Evolutionary conservation across 2,888 invertebrate genomes (phyloP), one percentile per base, ranked within the genome.

Genomic region (Drosophila testacea): DNA sequence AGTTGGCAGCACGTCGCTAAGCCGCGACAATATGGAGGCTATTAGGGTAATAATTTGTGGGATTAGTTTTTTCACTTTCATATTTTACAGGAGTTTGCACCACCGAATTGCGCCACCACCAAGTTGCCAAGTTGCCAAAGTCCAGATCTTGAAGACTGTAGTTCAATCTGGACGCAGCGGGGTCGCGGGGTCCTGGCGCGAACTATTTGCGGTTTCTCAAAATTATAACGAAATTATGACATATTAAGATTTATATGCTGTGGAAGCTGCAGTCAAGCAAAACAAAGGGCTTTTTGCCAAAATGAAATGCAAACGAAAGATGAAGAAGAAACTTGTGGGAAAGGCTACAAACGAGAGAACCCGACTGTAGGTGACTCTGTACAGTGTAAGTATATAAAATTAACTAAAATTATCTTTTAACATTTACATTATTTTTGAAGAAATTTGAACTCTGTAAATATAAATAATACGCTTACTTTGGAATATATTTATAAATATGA

Each of bases 141-240:
- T 28, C 16, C 28, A 22, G 13, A 22, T 22, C 22, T 27, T 42
- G 46, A 13, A 41, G 51, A 32, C 50, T 42, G 11, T 6, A n/a
- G 36, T 34, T 6, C 1, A 27, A 55, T 46, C 7, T 16, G 10
- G 38, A 30, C 74, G n/a, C 86, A 73, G 83, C 77, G 86, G 83
- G 77, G 73, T 69, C 51, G 51, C 44, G 34, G 4, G 32, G 59
- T 79, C 77, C 72, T 57, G 72, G 65, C 65, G 83, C 64, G 83
- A 82, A 79, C 77, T 72, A 67, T 81, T 72, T 83, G 88, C 86
- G 88, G 88, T 83, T 84, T 68, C n/a, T 48, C 56, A 30, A 57
- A 84, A 86, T 88, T 88, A 86, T 83, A 77, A 72, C 84, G 89
- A 88, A 88, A 88, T 85, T 85, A 85, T 85, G 87, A 86, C 89